Conservation (phyloP, 2,797 vertebrate genomes). For the Mus spretus region DNA sequence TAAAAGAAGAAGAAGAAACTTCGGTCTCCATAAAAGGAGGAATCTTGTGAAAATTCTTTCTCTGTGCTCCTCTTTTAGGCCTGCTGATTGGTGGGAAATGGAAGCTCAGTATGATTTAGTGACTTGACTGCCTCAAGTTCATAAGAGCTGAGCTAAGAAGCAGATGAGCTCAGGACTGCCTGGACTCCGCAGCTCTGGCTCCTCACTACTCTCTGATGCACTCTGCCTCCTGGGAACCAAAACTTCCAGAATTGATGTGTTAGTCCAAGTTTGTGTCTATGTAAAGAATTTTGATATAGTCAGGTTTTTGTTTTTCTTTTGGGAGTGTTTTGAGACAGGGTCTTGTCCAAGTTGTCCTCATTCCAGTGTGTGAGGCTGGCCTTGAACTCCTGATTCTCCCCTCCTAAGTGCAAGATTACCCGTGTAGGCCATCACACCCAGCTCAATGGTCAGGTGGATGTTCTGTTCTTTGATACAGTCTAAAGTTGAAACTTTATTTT, state of each 20-base stretch:
- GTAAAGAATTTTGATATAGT: constrained; percentile 41
- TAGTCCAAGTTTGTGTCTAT: background rate
- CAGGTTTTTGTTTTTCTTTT: background rate
- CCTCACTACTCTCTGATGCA: background rate
- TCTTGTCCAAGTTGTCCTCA: background rate
- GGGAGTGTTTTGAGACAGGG: background rate
- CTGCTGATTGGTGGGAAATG: background rate
- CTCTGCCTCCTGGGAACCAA: background rate
- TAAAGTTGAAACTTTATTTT: constrained; percentile 50
- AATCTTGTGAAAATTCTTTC: constrained; percentile 10
- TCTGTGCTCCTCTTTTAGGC: constrained; percentile 21
- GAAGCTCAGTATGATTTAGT: background rate
- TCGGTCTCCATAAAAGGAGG: background rate
- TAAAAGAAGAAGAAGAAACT: background rate
- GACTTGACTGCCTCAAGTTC: background rate
- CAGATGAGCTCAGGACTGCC: background rate
- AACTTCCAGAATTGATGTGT: background rate
- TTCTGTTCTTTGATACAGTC: background rate
- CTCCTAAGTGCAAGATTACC: background rate
- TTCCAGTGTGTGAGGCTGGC: background rate
- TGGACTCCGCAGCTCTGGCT: background rate
- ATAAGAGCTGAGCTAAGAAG: background rate
- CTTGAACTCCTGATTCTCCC: background rate
- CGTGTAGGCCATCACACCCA: background rate
- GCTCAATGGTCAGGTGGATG: background rate